phyloP scores from a whole-genome alignment of 2,113 vertebrate genomes.

The Hyaena hyaena region DNA sequence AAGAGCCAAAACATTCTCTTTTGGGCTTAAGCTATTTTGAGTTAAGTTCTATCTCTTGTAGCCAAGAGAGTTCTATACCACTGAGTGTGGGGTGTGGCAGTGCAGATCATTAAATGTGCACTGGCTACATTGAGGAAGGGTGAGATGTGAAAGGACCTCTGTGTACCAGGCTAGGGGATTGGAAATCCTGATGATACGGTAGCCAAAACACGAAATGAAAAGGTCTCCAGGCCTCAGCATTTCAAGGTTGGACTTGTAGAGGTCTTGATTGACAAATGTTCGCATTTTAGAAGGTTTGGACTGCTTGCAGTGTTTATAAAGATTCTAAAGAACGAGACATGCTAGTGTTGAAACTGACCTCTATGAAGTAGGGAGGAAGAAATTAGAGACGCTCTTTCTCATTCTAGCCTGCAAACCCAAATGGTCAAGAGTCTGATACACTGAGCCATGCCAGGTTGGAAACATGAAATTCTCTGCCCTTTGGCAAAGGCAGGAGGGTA shows the following conservation, averaged over 20 bases:
- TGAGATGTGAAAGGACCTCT: background rate
- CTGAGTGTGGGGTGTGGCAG: background rate
- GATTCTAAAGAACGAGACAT: background rate
- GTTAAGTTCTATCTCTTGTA: background rate
- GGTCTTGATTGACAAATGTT: background rate
- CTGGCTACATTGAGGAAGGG: background rate
- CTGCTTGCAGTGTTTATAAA: background rate
- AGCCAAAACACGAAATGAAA: background rate
- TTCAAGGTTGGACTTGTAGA: background rate
- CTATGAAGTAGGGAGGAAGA: background rate
- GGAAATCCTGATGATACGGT: background rate
- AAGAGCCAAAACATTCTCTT: constrained; percentile 19
- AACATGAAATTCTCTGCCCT: background rate
- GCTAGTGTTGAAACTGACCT: background rate
- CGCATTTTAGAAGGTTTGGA: background rate
- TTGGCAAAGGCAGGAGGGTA: background rate
- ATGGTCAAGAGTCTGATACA: background rate
- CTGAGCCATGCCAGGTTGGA: background rate
- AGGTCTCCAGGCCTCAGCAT: background rate
- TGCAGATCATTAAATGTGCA: background rate
- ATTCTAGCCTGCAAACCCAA: background rate
- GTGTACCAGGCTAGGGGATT: background rate
- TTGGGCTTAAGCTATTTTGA: constrained; percentile 38
- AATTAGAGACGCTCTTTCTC: background rate
- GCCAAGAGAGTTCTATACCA: background rate